Percentiles rank a stretch among this genome's conserved stretches.
Evolutionary conservation across 2,797 vertebrate species (phyloP).

Genomic region (Merluccius polli): DNA sequence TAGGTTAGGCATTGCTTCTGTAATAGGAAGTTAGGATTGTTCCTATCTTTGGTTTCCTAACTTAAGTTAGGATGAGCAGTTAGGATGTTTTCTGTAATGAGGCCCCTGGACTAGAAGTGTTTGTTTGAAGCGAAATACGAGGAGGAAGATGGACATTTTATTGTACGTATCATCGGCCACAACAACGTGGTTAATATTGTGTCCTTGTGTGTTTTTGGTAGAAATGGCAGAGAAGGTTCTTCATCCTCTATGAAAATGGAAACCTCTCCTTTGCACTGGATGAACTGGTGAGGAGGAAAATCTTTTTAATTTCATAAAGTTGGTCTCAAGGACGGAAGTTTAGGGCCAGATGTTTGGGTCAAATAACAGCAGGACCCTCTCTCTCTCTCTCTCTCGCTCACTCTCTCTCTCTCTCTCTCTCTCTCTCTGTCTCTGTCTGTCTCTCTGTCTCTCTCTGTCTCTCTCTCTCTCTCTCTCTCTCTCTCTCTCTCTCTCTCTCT

Average conservation of each 20-base stretch:
- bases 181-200: neutral
- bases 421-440: constrained; percentile 43
- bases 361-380: constrained; percentile 46
- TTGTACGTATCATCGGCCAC: too few species aligned
- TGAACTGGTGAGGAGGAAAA: constrained; percentile 55
- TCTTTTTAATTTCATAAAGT: constrained; percentile 1
- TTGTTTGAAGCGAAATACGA: neutral
- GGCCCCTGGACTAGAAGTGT: too few species aligned
- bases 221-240: constrained; percentile 76
- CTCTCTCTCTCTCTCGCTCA: constrained; percentile 29
- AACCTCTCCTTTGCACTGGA: constrained; percentile 69
- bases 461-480: too few species aligned
- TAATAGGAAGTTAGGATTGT: too few species aligned
- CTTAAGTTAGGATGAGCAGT: too few species aligned
- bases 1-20: too few species aligned
- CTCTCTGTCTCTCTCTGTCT: constrained; percentile 19
- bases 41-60: too few species aligned
- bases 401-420: neutral
- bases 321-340: constrained; percentile 36
- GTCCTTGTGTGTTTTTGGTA: constrained; percentile 22
- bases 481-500: too few species aligned
- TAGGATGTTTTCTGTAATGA: too few species aligned
- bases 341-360: constrained; percentile 61
- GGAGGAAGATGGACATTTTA: neutral
- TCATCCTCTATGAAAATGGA: constrained; percentile 70